Percentiles rank a stretch among this genome's conserved stretches.
These are phyloP conservation scores for Microtus richardsoni DNA, from an alignment of 2,113 vertebrate genomes.

Conservation along the genomic window DNA sequence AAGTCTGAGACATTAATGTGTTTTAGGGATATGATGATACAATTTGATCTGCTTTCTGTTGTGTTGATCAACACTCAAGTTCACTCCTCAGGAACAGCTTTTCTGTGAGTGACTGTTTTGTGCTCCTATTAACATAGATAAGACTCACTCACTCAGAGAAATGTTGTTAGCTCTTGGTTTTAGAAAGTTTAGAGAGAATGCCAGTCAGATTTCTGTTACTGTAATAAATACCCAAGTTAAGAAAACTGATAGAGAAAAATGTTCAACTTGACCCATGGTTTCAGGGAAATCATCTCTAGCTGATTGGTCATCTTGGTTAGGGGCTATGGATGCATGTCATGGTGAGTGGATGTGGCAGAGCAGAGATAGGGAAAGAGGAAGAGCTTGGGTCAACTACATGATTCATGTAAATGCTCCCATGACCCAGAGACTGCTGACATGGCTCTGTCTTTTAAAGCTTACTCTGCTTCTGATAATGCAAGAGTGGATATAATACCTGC, in stretches of 20 bases:
- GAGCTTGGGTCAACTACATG: no score
- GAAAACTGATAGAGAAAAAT: neutral
- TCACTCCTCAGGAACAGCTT: slow-evolving; percentile 80
- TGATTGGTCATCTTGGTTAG: neutral
- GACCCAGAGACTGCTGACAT: neutral
- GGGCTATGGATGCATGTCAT: neutral
- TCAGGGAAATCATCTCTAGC: neutral
- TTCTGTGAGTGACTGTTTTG: slow-evolving; percentile 63
- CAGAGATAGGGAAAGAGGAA: neutral
- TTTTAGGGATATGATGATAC: slow-evolving; percentile 81
- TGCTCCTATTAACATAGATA: slow-evolving; percentile 53
- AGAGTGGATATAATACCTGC: neutral
- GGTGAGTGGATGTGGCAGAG: no score
- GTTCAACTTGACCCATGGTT: neutral
- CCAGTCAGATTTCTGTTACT: neutral
- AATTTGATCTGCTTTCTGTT: slow-evolving; percentile 78
- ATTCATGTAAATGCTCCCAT: no score
- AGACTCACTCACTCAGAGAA: slow-evolving; percentile 28
- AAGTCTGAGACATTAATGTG: slow-evolving; percentile 77
- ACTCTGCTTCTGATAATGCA: no score
- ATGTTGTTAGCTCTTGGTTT: slow-evolving; percentile 73
- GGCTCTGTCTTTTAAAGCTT: neutral
- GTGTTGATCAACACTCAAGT: slow-evolving; percentile 84
- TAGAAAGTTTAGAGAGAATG: slow-evolving; percentile 63
- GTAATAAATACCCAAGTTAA: neutral